These are phyloP conservation scores for Craterocephalus amniculus DNA, from an alignment of 2,797 vertebrate genomes.

Conservation along the genomic window DNA sequence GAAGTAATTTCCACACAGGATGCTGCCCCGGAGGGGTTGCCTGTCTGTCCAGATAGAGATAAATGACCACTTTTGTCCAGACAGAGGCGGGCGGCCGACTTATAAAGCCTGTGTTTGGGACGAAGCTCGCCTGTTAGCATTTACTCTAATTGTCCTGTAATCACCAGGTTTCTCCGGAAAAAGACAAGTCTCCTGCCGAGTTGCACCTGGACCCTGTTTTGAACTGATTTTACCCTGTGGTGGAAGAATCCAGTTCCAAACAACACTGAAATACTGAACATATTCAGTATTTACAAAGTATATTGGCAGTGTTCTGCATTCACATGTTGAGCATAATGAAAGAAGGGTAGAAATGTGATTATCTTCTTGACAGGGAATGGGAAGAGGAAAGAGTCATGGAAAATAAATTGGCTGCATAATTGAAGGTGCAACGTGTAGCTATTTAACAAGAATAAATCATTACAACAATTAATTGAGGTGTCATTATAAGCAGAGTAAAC, in stretches of 20 bases:
- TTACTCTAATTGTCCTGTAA: conserved; percentile 77
- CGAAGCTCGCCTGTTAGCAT: conserved; percentile 67
- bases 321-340: not conserved
- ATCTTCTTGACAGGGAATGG: not conserved
- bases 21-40: conserved; percentile 37
- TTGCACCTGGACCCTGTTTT: conserved; percentile 69
- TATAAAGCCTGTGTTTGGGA: conserved; percentile 63
- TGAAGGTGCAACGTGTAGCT: conserved; percentile 26
- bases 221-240: conserved; percentile 28
- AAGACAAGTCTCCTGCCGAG: conserved; percentile 36
- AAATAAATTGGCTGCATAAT: conserved; percentile 47
- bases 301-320: not conserved
- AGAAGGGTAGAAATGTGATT: conserved; percentile 25
- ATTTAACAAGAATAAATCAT: conserved; percentile 54
- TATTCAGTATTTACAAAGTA: not conserved
- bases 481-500: conserved; percentile 52
- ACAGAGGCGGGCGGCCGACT: conserved; percentile 47
- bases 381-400: conserved; percentile 8
- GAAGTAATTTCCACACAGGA: conserved; percentile 49
- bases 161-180: conserved; percentile 57
- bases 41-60: conserved; percentile 63
- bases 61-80: conserved; percentile 52
- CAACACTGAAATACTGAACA: not conserved
- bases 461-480: conserved; percentile 34
- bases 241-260: conserved; percentile 15